Evolutionary conservation across 2,888 invertebrate genomes (phyloP).

Genomic region (Nomada hirtipes): DNA sequence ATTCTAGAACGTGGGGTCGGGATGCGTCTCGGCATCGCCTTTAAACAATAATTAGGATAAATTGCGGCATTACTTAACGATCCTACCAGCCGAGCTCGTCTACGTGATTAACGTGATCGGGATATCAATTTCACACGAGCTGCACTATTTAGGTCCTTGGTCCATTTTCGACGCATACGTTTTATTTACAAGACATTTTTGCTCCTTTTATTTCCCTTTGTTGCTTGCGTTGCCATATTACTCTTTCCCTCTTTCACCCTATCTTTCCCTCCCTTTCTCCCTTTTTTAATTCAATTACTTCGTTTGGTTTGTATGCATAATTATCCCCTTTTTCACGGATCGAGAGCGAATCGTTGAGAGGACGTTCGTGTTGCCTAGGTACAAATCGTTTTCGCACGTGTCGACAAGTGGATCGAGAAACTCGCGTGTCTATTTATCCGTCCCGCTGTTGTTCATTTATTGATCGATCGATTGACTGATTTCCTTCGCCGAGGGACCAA

Average conservation of each 20-base stretch:
- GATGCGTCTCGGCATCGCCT: background rate
- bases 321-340: constrained; percentile 44
- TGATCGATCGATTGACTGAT: background rate
- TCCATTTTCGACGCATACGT: constrained; percentile 77
- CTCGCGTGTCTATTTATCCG: constrained; percentile 1
- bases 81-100: constrained; percentile 73
- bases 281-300: constrained; percentile 36
- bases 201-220: constrained; percentile 45
- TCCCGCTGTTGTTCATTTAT: background rate
- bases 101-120: constrained; percentile 61
- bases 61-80: constrained; percentile 78
- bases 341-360: constrained; percentile 62
- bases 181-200: constrained; percentile 72
- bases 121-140: constrained; percentile 71
- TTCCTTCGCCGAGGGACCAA: constrained; percentile 9
- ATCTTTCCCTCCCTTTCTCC: background rate
- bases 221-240: constrained; percentile 43
- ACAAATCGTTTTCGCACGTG: constrained; percentile 38
- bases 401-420: constrained; percentile 49
- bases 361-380: constrained; percentile 36
- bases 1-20: constrained; percentile 7
- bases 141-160: constrained; percentile 76
- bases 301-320: constrained; percentile 67
- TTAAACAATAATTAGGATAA: constrained; percentile 73
- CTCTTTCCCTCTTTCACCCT: constrained; percentile 7